Base-by-base conservation (phyloP, 2,113 vertebrate genomes). In the Microcebus ravelobensis region DNA sequence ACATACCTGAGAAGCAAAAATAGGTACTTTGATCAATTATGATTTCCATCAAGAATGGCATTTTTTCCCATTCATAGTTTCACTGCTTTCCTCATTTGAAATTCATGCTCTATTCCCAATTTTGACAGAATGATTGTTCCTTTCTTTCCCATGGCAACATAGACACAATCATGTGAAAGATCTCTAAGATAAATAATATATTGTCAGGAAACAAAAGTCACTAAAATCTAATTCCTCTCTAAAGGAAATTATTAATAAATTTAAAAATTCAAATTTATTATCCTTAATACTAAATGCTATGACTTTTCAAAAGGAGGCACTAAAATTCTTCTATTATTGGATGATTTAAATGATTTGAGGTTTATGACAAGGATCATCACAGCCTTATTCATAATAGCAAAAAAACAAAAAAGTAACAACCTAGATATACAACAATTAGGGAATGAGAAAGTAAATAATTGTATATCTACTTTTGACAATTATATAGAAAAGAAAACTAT, bases 1-100 rank as follows among this genome's bases (percentile, higher is more conserved):
- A 98, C 99, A 99, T 98, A 93, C 99, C 99, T 99, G 96, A 29
- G 90, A 71, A 91, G 76, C 74, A 97, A 96, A 97, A 77, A 93
- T 18, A 82, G 52, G 84, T 45, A 23, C 8, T 3, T 42, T 15
- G 1, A 83, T 80, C 80, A 95, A 27, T 36, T 2, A 45, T 1
- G 39, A 2, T 45, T 90, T 77, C 88, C 96, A 61, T 20, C 7
- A 8, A n/a, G 31, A 82, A 70, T 0, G 14, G 3, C 0, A 0
- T 21, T 45, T 59, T 59, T 39, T 15, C 74, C 77, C 34, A 55
- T 2, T 18, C 70, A 23, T n/a, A 42, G 20, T 13, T 65, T 2
- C 36, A 20, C 57, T 27, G 3, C 59, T 52, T 59, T 65, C 3
- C 52, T 63, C 68, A 15, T 2, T 20, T 39, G 52, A 77, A 63